Evolutionary conservation across 2,797 vertebrate genomes (phyloP), one percentile per base, ranked within the genome.

Genomic region (Melanotaenia pygmaea): DNA sequence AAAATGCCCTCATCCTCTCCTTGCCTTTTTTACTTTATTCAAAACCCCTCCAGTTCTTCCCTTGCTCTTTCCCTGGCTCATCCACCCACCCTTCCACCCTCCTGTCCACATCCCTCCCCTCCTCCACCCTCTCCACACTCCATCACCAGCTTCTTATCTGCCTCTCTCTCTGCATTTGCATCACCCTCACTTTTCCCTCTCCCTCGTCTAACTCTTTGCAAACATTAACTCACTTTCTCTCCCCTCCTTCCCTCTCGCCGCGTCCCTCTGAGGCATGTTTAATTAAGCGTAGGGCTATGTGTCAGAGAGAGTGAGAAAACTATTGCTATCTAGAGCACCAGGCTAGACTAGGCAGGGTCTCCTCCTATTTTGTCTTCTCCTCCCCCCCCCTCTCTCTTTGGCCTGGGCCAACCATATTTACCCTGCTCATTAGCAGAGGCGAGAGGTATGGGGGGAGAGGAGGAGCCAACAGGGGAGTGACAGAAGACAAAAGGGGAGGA

Each of bases 221-320:
- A 72, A 64, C 76, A 47, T 58, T 14, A 72, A 78, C 77, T 64
- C 68, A 74, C 67, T 74, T 74, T 67, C 60, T 60, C 79, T 65
- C 66, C 57, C 70, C 75, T 54, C 71, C 54, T 64, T 59, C 64
- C 58, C 76, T 72, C 78, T 78, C 77, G 45, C 73, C 67, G 74
- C 54, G 56, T 93, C 91, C 91, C 91, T 89, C 85, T 68, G 90
- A 94, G 90, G 87, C 88, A 87, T 89, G 87, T 93, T 91, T 93
- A 94, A 95, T 95, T 94, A 94, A 92, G 88, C 80, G 86, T 88
- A 89, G 86, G 90, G 89, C 87, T 89, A 80, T 86, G 90, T 91
- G 88, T 90, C 90, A 91, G 89, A 75, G 83, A 72, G 86, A 77
- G 84, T 71, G 72, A 81, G 83, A 82, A 82, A 83, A 88, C 82